Percentiles rank a stretch among this genome's conserved stretches.
Conservation (phyloP, 2,797 vertebrate species). For the Brachymystax lenok region DNA sequence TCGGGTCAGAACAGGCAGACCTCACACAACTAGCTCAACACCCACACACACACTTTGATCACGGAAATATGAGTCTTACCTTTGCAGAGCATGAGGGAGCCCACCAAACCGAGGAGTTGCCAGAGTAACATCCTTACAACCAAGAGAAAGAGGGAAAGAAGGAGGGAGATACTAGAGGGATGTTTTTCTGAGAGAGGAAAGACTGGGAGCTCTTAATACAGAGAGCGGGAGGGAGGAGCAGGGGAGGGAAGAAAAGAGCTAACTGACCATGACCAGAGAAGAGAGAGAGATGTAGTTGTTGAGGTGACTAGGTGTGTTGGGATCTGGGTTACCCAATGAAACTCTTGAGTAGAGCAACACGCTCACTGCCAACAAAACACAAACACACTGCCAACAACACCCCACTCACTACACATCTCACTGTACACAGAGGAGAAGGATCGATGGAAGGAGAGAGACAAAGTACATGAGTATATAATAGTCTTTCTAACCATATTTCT, state of each 20-base stretch:
- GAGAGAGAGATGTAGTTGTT: neutral
- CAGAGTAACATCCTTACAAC: slow-evolving; percentile 56
- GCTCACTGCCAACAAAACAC: slow-evolving; percentile 1
- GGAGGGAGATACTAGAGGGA: slow-evolving; percentile 9
- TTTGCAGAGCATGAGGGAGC: slow-evolving; percentile 63
- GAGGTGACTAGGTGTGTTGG: neutral
- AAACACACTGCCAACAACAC: neutral
- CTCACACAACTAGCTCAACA: neutral
- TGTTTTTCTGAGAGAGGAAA: slow-evolving; percentile 19
- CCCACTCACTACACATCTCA: neutral
- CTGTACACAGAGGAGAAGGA: neutral
- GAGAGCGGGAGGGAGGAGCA: slow-evolving; percentile 19
- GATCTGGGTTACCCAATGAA: neutral
- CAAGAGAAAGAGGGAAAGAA: neutral
- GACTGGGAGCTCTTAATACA: slow-evolving; percentile 14
- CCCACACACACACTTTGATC: neutral
- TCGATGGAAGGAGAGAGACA: neutral
- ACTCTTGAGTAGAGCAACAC: neutral
- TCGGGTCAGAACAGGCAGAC: neutral
- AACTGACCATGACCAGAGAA: slow-evolving; percentile 12
- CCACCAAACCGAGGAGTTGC: slow-evolving; percentile 56
- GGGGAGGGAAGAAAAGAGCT: slow-evolving; percentile 15
- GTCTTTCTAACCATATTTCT: neutral
- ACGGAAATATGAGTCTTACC: slow-evolving; percentile 61
- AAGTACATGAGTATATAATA: neutral